Conservation (phyloP, 2,113 vertebrate genomes). For the Phrynocephalus versicolor region DNA sequence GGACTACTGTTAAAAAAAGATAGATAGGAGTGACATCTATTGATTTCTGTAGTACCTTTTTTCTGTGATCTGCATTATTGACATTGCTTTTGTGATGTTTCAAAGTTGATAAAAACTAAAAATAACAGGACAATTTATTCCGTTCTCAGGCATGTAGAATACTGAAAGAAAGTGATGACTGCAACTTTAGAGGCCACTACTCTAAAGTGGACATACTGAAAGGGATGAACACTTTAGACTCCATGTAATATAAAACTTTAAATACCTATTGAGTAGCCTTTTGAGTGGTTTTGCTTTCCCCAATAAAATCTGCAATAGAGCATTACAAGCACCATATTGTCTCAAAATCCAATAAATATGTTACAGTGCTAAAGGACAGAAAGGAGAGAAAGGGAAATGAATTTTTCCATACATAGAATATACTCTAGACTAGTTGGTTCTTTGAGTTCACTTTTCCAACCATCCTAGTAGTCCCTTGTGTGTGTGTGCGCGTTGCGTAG, state of each 20-base stretch:
- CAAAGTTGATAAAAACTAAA: constrained; percentile 23
- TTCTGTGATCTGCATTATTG: constrained; percentile 32
- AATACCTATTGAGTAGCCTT: not conserved
- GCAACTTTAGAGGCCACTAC: not conserved
- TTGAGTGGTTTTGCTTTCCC: not conserved
- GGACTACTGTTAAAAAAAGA: not conserved
- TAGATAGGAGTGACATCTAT: constrained; percentile 10
- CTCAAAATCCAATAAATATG: too few relatives aligned
- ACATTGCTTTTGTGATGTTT: constrained; percentile 22
- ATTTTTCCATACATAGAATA: not conserved
- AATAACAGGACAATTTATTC: not conserved
- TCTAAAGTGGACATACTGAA: not conserved
- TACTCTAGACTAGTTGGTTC: not conserved
- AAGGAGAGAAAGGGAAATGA: not conserved
- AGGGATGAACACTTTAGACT: not conserved
- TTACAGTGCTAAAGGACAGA: too few relatives aligned
- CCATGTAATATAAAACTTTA: constrained; percentile 11
- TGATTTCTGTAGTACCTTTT: constrained; percentile 35
- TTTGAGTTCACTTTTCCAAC: not conserved
- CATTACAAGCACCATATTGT: not conserved
- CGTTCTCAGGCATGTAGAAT: not conserved
- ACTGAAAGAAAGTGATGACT: not conserved
- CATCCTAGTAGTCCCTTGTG: not conserved
- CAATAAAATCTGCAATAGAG: not conserved
- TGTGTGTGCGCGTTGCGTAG: too few relatives aligned